phyloP scores from a whole-genome alignment of 2,113 vertebrate species.

The Pavo muticus region DNA sequence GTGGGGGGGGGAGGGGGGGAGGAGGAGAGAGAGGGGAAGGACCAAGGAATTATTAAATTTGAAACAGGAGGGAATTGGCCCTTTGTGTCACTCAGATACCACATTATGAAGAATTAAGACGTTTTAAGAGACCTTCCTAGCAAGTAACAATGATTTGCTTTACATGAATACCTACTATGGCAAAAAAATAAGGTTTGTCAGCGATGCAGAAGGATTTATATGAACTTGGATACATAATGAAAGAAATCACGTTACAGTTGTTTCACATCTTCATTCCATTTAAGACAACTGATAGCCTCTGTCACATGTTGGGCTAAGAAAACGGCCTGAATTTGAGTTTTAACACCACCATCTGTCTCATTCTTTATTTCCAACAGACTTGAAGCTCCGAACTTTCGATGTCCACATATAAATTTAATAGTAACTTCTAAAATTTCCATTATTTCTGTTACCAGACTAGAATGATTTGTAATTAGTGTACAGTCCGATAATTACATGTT shows the following conservation, averaged over 20 bases:
- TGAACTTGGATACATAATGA: not conserved
- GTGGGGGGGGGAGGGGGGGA: too few relatives aligned
- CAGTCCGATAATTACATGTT: not conserved
- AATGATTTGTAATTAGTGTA: not conserved
- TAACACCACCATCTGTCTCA: not conserved
- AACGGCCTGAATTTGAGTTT: rapidly evolving
- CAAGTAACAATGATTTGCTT: not conserved
- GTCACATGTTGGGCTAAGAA: not conserved
- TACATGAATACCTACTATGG: not conserved
- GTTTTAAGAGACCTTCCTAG: not conserved
- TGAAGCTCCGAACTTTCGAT: not conserved
- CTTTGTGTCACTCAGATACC: not conserved
- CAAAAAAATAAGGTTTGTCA: not conserved
- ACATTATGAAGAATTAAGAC: not conserved
- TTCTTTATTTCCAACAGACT: not conserved
- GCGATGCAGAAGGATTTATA: not conserved
- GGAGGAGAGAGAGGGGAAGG: not conserved
- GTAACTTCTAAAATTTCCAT: not conserved
- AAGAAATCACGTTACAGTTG: not conserved
- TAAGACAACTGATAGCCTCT: not conserved
- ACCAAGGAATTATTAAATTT: not conserved
- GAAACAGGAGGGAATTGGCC: not conserved
- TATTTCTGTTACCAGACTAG: not conserved
- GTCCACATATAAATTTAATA: not conserved
- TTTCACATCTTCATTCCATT: not conserved